Conservation (phyloP, 2,888 invertebrate species). For the Sicus ferrugineus region DNA sequence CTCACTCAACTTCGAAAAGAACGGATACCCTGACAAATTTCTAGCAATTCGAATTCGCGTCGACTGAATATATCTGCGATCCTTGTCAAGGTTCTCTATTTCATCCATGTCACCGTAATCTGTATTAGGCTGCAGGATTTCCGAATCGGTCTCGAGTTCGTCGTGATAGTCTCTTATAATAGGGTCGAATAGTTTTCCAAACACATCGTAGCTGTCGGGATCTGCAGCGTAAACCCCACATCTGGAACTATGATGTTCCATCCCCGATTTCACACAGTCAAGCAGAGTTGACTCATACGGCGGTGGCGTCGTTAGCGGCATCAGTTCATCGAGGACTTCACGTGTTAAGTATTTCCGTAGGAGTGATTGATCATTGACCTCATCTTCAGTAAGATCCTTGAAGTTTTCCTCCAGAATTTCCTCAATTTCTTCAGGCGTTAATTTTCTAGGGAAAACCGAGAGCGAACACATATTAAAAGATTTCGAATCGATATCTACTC, state of each 20-base stretch:
- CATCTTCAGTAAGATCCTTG: constrained; percentile 65
- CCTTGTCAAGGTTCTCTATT: constrained; percentile 71
- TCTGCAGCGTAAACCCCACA: constrained; percentile 75
- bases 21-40: constrained; percentile 69
- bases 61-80: constrained; percentile 70
- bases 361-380: constrained; percentile 67
- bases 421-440: constrained; percentile 59
- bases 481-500: not conserved
- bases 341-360: constrained; percentile 71
- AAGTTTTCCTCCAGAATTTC: constrained; percentile 67
- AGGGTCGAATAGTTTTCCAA: constrained; percentile 72
- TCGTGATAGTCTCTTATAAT: constrained; percentile 74
- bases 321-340: constrained; percentile 67
- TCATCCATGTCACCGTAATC: constrained; percentile 71
- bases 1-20: constrained; percentile 73
- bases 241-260: constrained; percentile 71
- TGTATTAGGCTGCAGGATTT: constrained; percentile 69
- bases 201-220: constrained; percentile 71
- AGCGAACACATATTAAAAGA: not conserved
- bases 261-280: constrained; percentile 72
- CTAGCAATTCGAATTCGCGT: constrained; percentile 73
- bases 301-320: constrained; percentile 67
- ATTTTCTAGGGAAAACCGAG: constrained; percentile 49
- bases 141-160: constrained; percentile 53
- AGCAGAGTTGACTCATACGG: constrained; percentile 69